phyloP scores from a whole-genome alignment of 1,140 invertebrate genomes.

The Rhizoglyphus robini region DNA sequence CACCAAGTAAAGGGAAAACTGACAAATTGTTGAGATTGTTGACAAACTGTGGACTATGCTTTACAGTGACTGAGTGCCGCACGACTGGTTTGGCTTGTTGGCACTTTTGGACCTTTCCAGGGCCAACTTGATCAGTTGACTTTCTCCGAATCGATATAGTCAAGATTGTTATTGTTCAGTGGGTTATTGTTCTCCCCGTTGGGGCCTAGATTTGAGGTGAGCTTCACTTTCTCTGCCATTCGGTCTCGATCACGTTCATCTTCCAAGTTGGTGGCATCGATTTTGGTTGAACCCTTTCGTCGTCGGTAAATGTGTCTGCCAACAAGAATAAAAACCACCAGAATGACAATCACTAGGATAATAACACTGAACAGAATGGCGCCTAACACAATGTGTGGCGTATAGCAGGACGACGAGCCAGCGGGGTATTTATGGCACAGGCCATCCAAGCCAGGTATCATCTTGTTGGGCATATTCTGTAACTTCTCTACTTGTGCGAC shows the following conservation, averaged over 20 bases:
- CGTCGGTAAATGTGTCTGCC: neutral
- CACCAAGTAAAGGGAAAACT: too few species aligned
- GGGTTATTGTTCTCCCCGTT: neutral
- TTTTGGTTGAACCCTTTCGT: neutral
- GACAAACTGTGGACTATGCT: too few species aligned
- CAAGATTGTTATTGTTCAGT: slow-evolving; percentile 10
- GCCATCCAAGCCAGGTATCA: neutral
- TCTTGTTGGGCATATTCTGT: neutral
- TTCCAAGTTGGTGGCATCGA: slow-evolving; percentile 5
- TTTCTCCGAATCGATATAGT: slow-evolving; percentile 2
- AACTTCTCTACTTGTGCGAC: neutral
- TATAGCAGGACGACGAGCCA: neutral
- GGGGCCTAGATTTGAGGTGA: neutral
- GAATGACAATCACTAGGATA: neutral
- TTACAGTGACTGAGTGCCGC: too few species aligned
- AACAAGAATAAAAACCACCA: neutral
- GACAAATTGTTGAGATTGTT: too few species aligned
- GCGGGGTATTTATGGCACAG: neutral
- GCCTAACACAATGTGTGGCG: neutral
- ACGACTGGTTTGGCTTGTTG: too few species aligned
- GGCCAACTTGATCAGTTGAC: neutral
- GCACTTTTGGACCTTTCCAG: too few species aligned
- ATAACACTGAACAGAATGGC: neutral
- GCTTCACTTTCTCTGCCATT: neutral
- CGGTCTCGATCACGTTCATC: neutral